These are phyloP conservation scores for Cryptoblepharus egeriae DNA, from an alignment of 2,797 vertebrate genomes.

Conservation along the genomic window DNA sequence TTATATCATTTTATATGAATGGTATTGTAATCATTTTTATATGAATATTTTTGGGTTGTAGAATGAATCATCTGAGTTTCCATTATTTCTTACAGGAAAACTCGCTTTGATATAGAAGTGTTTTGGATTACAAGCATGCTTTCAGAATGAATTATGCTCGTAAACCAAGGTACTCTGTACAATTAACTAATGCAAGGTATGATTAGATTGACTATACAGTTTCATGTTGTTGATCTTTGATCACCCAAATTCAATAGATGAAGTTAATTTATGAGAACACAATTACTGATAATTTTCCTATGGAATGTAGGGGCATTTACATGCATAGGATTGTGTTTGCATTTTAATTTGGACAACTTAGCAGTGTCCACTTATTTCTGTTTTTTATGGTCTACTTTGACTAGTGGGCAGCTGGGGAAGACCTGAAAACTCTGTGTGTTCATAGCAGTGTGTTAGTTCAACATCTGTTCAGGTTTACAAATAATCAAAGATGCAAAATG, in stretches of 20 bases:
- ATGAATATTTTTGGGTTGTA: no score
- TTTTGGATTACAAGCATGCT: no score
- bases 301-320: background rate
- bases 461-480: background rate
- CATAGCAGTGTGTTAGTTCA: background rate
- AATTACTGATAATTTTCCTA: background rate
- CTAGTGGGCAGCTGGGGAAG: background rate
- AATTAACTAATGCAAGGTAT: background rate
- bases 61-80: no score
- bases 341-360: background rate
- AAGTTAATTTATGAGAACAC: background rate
- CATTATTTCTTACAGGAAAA: no score
- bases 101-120: no score
- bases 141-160: no score
- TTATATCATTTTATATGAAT: no score
- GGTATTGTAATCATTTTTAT: no score
- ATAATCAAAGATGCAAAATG: background rate
- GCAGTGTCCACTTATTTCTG: background rate
- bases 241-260: background rate
- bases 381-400: background rate
- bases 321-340: background rate
- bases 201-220: background rate
- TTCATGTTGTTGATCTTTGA: background rate
- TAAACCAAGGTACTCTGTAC: no score
- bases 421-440: background rate